Evolutionary conservation across 2,113 vertebrate species (phyloP), one percentile per base, ranked within the genome.

Genomic region (Chamaetylas fuelleborni): DNA sequence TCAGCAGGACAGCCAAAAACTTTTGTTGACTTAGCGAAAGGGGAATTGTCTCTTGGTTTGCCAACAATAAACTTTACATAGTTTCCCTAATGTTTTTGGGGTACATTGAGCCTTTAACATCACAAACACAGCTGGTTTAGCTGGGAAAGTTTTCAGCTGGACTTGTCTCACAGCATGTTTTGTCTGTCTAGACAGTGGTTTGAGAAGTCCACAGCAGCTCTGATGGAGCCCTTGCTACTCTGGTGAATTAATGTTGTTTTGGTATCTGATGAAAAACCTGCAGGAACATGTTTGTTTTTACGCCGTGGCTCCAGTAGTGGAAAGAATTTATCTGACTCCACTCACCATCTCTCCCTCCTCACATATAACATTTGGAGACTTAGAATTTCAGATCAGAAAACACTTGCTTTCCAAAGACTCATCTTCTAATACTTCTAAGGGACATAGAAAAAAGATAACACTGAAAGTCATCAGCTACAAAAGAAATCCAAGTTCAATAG

Each of bases 241-340:
- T 82, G 48, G 40, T 76, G 43, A 85, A 87, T 81, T 87, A 38
- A 28, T 62, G 43, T 67, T 86, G 8, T 20, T 95, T 71, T 89
- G 28, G 29, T 85, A 76, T 61, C 36, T 91, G 47, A 92, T 92
- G 57, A 69, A 92, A 93, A 93, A 79, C 86, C 48, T 91, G 62
- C 1, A 1, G 36, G 8, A 85, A 76, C 56, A 61, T 23, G 77
- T 93, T 92, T 81, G 40, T 0, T 86, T 95, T 91, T 84, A 48
- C 12, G 8, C 40, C 2, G 2, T 40, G 31, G 6, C 43, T 92
- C 54, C 25, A 84, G 28, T 2, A 86, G 31, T 16, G 40, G 83
- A 84, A 84, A 77, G 43, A 84, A 88, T 73, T 73, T 51, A 25
- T 48, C 51, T 81, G 17, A 43, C 36, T 93, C 15, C 19, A 13